Evolutionary conservation across 2,113 vertebrate species (phyloP), one percentile per base, ranked within the genome.

Genomic region (Ceyx melanurus): DNA sequence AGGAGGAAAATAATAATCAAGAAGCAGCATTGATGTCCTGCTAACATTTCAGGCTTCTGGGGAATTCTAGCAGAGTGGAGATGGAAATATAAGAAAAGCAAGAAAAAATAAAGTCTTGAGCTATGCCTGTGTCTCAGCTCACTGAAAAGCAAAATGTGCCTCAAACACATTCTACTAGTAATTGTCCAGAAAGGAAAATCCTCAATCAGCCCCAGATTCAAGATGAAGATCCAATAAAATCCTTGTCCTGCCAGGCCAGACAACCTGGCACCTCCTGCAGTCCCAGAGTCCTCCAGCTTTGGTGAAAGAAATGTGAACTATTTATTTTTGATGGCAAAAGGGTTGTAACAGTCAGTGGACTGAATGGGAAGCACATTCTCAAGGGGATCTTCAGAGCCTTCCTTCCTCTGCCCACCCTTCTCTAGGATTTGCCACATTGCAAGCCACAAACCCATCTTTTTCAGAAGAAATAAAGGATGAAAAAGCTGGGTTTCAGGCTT

Each of bases 241-340:
- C 37, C 35, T 48, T 54, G 25, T 21, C 19, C 61, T 48, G 4
- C 28, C 53, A 66, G 43, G 16, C 2, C 58, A 37, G 50, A 82
- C 17, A 31, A 19, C 20, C 22, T 23, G 19, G 35, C 35, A 71
- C 35, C 31, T 71, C 2, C 0, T 17, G 23, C 42, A 26, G 5
- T 19, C n/a, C n/a, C 15, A 4, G 15, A 45, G 9, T 25, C 16
- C 31, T 74, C 28, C 33, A 74, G 3, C 6, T 84, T 45, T 1
- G 1, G 3, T 43, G 13, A 17, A 71, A 85, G 19, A 18, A 1
- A 50, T 0, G 3, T 2, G 37, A 60, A 37, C 1, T 45, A 3
- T 33, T 45, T 22, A 4, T 31, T 46, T 19, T 43, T 13, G 2
- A 19, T 31, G 12, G 20, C 7, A 37, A 58, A 77, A 3, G 8